Percentiles rank a stretch among this genome's conserved stretches.
These are phyloP conservation scores for Bibio marci DNA, from an alignment of 2,888 invertebrate species.

Conservation along the genomic window DNA sequence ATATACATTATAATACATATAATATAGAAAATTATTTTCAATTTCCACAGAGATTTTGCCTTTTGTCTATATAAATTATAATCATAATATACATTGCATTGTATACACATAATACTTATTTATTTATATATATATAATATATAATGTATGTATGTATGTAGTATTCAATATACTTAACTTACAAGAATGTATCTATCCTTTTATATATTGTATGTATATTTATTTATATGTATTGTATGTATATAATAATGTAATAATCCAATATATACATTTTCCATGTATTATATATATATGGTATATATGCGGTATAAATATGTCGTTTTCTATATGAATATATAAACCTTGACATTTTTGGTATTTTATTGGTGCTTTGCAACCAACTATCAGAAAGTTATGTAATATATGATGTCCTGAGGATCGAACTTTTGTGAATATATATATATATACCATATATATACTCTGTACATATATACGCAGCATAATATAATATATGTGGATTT, in stretches of 20 bases:
- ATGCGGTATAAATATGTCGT: no score
- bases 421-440: no score
- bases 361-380: slow-evolving; percentile 1
- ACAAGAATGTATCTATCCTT: no score
- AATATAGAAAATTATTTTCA: background rate
- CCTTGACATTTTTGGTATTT: slow-evolving; percentile 2
- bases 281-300: background rate
- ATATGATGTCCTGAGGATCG: slow-evolving; percentile 1
- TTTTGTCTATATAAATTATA: slow-evolving; percentile 1
- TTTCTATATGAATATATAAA: background rate
- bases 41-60: background rate
- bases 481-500: background rate
- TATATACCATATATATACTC: background rate
- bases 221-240: no score
- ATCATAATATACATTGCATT: background rate
- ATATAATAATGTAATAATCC: no score
- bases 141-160: no score
- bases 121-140: no score
- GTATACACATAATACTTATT: no score
- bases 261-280: no score
- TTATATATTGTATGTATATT: no score
- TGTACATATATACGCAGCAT: background rate
- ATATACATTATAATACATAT: no score
- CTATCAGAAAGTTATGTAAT: slow-evolving; percentile 1
- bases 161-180: no score